Evolutionary conservation across 2,113 vertebrate species (phyloP).

Genomic region (Synodontis membranacea): DNA sequence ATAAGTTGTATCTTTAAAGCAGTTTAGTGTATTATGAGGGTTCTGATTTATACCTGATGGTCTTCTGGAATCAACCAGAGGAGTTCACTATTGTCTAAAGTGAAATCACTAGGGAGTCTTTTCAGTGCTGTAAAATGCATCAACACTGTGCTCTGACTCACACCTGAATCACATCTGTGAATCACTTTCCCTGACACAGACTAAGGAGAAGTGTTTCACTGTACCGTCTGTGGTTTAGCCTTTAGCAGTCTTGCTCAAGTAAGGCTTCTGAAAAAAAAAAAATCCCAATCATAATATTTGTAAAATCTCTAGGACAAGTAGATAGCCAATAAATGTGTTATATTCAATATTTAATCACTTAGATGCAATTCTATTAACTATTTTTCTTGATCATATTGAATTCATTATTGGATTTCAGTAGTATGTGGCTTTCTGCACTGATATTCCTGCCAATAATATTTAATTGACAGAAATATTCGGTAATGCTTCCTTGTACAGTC

Average conservation of each 20-base stretch:
- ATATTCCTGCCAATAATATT: background rate
- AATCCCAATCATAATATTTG: background rate
- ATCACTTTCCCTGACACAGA: slow-evolving; percentile 30
- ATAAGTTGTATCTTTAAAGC: background rate
- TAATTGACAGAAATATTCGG: background rate
- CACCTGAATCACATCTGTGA: slow-evolving; percentile 42
- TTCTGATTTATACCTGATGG: slow-evolving; percentile 31
- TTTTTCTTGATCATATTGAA: background rate
- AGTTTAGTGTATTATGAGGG: background rate
- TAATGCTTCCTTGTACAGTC: no score
- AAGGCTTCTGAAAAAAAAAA: background rate
- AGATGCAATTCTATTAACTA: background rate
- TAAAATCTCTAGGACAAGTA: background rate
- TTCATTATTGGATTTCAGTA: background rate
- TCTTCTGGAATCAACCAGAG: slow-evolving; percentile 28
- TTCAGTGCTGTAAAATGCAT: background rate
- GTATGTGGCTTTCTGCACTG: background rate
- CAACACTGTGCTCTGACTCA: slow-evolving; percentile 37
- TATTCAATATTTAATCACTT: background rate
- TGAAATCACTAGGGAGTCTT: slow-evolving; percentile 6
- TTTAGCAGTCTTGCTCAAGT: slow-evolving; percentile 3
- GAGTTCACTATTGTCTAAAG: slow-evolving; percentile 13
- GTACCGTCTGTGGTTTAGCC: slow-evolving; percentile 8
- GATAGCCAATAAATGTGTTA: background rate
- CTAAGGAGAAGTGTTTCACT: slow-evolving; percentile 26